Base-by-base conservation (phyloP, 1,140 invertebrate species). In the Parasteatoda tepidariorum region DNA sequence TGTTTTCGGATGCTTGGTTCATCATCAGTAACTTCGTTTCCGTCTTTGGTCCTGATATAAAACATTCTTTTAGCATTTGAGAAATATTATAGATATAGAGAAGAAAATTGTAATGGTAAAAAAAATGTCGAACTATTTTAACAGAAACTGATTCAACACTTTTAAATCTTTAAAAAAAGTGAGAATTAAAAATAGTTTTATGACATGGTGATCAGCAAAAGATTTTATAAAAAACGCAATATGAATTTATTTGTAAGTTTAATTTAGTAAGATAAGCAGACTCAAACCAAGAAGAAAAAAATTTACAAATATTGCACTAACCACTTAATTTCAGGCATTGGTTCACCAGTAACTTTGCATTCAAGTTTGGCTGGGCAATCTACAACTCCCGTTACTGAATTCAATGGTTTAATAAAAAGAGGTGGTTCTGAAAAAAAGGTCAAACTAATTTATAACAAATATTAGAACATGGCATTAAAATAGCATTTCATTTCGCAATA, bases 281-380 rank as follows among this genome's bases (percentile, higher is more conserved):
- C n/a, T n/a, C n/a, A n/a, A n/a, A n/a, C n/a, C n/a, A 2, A 48
- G 38, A 4, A 48, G 4, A 48, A 1, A 4, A 48, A 48, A 41
- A 41, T 41, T 13, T 31, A 0, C 31, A 66, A 71, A 7, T n/a
- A 48, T 54, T 26, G 11, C 7, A n/a, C n/a, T 84, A 70, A 90
- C 95, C 95, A 96, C 88, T 93, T 95, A 11, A 97, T 91, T 64
- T 92, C 92, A 7, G 95, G 94, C 81, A 94, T 92, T 0, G 95
- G 95, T 54, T 93, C 93, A 33, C 93, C 94, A 68, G 93, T 92
- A 6, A 95, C 92, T 87, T 95, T 94, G 2, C 96, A 93, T 86
- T 93, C 92, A 66, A 96, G 30, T n/a, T 83, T 73, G 22, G 38
- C 68, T n/a, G 81, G 81, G n/a, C 78, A 61, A 2, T 71, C 78